Evolutionary conservation across 2,113 vertebrate species (phyloP).

Genomic region (Phrynosoma platyrhinos): DNA sequence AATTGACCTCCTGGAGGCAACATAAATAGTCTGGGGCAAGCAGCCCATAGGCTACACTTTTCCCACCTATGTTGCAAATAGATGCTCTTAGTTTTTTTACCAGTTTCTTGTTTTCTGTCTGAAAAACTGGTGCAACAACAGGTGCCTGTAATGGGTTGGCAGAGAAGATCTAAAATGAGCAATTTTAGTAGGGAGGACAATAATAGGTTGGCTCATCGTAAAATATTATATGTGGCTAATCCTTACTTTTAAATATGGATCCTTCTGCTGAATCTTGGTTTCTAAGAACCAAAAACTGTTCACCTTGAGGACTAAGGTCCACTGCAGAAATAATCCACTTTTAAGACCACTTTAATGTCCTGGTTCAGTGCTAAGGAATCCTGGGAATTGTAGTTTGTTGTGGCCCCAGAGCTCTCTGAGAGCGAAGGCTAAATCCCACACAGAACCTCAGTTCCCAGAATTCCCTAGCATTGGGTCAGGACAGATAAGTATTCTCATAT

Average conservation of each 20-base stretch:
- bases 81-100: not conserved
- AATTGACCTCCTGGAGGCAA: not conserved
- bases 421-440: no score
- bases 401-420: no score
- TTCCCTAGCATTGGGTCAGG: no score
- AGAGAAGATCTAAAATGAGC: slow-evolving; percentile 1
- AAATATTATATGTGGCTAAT: not conserved
- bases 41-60: not conserved
- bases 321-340: no score
- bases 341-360: no score
- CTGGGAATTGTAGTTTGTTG: no score
- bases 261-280: slow-evolving; percentile 4
- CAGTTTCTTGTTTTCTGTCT: not conserved
- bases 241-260: not conserved
- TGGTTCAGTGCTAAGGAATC: no score
- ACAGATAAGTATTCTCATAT: no score
- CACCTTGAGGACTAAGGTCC: not conserved
- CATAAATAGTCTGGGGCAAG: no score
- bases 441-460: no score
- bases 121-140: not conserved
- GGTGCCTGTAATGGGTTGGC: not conserved
- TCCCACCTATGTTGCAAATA: no score
- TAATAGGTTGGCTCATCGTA: not conserved
- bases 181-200: not conserved
- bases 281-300: slow-evolving; percentile 19